A percentile compares a stretch with the other conserved stretches of the same genome.
Evolutionary conservation across 2,797 vertebrate species (phyloP).

Genomic region (Gallinago solitaria): DNA sequence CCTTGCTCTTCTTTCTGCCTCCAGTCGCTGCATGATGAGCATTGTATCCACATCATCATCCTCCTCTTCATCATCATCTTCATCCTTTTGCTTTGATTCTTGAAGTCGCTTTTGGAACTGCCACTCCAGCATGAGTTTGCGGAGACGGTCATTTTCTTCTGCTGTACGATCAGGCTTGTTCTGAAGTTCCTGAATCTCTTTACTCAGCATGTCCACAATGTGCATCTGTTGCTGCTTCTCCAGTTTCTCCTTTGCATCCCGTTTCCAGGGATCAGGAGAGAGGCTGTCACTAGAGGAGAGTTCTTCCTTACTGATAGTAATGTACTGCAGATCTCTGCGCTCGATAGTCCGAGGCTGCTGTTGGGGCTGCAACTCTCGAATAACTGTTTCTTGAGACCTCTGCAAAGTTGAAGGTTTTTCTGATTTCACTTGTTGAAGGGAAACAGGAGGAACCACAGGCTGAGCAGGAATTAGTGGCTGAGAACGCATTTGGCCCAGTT

Average conservation of each 20-base stretch:
- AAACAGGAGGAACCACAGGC: constrained; percentile 72
- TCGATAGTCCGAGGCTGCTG: constrained; percentile 98
- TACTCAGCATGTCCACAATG: constrained; percentile 94
- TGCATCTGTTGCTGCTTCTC: constrained; percentile 99
- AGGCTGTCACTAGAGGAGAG: constrained; percentile 91
- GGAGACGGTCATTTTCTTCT: constrained; percentile 93
- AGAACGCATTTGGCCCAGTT: constrained; percentile 91
- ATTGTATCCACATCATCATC: constrained; percentile 94
- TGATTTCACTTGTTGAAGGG: constrained; percentile 78
- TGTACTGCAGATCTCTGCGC: constrained; percentile 89
- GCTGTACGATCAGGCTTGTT: constrained; percentile 89
- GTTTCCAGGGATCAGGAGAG: constrained; percentile 97
- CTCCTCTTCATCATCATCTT: constrained; percentile 94
- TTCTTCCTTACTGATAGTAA: constrained; percentile 88
- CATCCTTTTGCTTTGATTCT: constrained; percentile 95
- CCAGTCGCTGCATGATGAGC: constrained; percentile 96
- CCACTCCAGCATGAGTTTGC: constrained; percentile 98
- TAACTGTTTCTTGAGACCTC: constrained; percentile 89
- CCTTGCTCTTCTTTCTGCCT: constrained; percentile 96
- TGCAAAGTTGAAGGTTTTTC: constrained; percentile 89
- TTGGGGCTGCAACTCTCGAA: constrained; percentile 93
- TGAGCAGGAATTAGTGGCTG: constrained; percentile 80
- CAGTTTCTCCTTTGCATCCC: constrained; percentile 94
- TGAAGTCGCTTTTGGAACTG: constrained; percentile 98
- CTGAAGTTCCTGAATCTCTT: constrained; percentile 96